Evolutionary conservation across 1,140 invertebrate genomes (phyloP), one percentile per base, ranked within the genome.

Genomic region (Dryas iulia): DNA sequence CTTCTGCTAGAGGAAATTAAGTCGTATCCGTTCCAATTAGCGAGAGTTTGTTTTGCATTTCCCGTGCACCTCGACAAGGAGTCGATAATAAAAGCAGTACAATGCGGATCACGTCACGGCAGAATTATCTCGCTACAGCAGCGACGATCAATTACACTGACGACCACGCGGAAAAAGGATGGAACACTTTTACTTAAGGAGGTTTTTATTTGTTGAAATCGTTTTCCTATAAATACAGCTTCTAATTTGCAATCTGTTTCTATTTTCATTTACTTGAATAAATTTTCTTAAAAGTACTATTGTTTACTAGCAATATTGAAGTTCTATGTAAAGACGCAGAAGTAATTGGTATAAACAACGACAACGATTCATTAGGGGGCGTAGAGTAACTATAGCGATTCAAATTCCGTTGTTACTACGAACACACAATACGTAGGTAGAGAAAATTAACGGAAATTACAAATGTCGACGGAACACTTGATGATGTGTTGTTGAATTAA

Each of bases 131-230:
- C 83, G 79, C 79, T 72, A 78, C 81, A 81, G 77, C 81, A 79
- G 81, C 74, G 78, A 82, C 87, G 82, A 90, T 90, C 84, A 88
- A 86, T 90, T 85, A 87, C 83, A 79, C 76, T 82, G 81, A 82
- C 81, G 76, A 76, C 59, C 82, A 80, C 78, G 81, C 80, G 79
- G 79, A 81, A 87, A 86, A 85, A 79, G 73, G 79, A 71, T 69
- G 58, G 31, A 63, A 67, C 12, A 21, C 26, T 59, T 28, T 12
- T 58, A 56, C 66, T 58, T 69, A 62, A 69, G 61, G 60, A 69
- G 61, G 39, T 59, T 69, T 69, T 64, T 64, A 64, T 69, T 63
- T 64, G 35, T 64, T 26, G 18, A 7, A 21, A 47, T 21, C 39
- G 18, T 47, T 21, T 47, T 2, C 18, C 39, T 10, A 47, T 6